Conservation (phyloP, 1,140 invertebrate species). For the Meloidogyne hapla region DNA sequence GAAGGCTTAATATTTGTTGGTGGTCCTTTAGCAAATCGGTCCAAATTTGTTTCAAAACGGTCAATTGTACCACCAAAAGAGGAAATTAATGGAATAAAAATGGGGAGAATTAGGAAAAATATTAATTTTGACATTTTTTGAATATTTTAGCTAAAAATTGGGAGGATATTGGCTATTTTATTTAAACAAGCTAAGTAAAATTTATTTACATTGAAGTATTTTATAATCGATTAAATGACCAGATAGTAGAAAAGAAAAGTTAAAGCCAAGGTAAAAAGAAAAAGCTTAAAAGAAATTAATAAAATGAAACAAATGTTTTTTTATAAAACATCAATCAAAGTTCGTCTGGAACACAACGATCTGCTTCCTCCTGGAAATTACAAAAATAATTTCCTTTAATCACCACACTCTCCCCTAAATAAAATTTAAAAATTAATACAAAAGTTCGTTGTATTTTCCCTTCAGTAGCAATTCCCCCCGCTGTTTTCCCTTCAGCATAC, state of each 20-base stretch:
- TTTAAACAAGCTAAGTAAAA: neutral
- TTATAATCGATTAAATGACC: constrained; percentile 1
- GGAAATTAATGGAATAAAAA: constrained; percentile 5
- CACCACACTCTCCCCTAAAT: no score
- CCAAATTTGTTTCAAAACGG: constrained; percentile 27
- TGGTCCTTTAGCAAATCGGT: constrained; percentile 27
- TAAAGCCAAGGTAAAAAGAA: neutral
- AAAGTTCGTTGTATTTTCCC: constrained; percentile 18
- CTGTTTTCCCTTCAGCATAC: constrained; percentile 9
- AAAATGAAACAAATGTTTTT: neutral
- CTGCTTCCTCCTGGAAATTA: constrained; percentile 12
- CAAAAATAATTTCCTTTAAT: no score
- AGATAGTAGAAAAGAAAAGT: neutral
- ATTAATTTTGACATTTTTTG: neutral
- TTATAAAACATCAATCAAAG: neutral
- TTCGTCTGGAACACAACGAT: constrained; percentile 20
- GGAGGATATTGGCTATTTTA: no score
- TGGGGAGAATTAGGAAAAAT: neutral
- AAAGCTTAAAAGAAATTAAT: neutral
- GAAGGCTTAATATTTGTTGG: neutral
- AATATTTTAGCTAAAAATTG: neutral
- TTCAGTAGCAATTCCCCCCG: neutral
- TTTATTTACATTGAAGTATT: constrained; percentile 6
- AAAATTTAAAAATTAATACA: neutral
- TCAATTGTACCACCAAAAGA: constrained; percentile 1